phyloP scores from a whole-genome alignment of 1,140 invertebrate genomes.

The Cyrtorhinus lividipennis region DNA sequence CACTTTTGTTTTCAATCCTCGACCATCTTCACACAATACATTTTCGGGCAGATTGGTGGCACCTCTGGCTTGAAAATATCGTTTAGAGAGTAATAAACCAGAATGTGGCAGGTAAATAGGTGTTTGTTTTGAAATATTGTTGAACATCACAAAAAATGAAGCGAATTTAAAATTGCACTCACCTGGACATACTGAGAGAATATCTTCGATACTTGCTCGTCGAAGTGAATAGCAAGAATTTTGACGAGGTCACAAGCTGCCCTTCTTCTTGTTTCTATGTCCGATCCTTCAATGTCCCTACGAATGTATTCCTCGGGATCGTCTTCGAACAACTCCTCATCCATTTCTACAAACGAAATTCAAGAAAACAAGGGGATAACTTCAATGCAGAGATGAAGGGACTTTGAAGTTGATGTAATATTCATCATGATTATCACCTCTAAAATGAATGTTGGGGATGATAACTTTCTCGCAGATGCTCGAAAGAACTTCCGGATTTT shows the following conservation, averaged over 20 bases:
- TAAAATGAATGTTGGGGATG: conserved; percentile 94
- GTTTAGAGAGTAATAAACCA: no score
- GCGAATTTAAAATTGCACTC: no score
- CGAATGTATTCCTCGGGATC: conserved; percentile 97
- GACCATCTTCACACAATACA: no score
- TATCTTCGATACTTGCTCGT: conserved; percentile 79
- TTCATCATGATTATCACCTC: conserved; percentile 37
- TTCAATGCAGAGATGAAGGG: conserved; percentile 1
- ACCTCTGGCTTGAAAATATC: no score
- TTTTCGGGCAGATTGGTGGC: no score
- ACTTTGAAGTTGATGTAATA: not conserved
- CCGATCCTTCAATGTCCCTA: conserved; percentile 95
- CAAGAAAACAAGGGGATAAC: not conserved
- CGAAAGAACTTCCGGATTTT: conserved; percentile 67
- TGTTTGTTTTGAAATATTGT: no score
- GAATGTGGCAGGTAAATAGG: no score
- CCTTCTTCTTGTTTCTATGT: conserved; percentile 85
- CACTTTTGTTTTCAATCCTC: no score
- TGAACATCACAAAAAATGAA: no score
- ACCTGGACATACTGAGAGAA: conserved; percentile 75
- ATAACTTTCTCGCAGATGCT: conserved; percentile 95
- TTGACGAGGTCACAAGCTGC: conserved; percentile 93
- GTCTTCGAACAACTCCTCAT: conserved; percentile 79
- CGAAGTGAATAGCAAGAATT: conserved; percentile 75
- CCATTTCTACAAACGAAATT: conserved; percentile 44